A percentile compares a stretch with the other conserved stretches of the same genome.
These are phyloP conservation scores for Rousettus leschenaultii DNA, from an alignment of 2,113 vertebrate species.

Conservation along the genomic window DNA sequence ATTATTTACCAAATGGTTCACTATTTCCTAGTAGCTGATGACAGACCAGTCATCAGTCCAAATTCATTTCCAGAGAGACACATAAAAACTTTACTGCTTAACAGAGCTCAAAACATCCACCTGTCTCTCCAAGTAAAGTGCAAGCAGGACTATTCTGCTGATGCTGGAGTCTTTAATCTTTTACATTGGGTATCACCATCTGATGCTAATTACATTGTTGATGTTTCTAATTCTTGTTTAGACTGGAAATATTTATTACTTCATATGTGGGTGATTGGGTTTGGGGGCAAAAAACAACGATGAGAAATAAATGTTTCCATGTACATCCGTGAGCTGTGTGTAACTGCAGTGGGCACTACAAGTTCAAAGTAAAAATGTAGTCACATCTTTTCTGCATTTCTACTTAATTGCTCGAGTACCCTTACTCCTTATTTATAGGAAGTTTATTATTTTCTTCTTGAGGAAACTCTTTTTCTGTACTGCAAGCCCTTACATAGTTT, in stretches of 20 bases:
- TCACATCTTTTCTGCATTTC: background rate
- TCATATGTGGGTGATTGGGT: background rate
- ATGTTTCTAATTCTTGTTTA: conserved; percentile 52
- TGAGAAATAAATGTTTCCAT: background rate
- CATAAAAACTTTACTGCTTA: conserved; percentile 81
- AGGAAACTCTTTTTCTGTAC: background rate
- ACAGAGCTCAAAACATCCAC: conserved; percentile 80
- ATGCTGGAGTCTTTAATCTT: conserved; percentile 34
- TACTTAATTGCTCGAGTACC: background rate
- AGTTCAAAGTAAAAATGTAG: background rate
- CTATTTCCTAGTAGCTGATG: conserved; percentile 60
- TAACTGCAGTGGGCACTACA: no score
- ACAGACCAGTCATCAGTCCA: conserved; percentile 66
- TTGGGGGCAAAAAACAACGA: background rate
- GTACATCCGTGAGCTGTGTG: background rate
- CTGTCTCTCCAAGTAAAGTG: conserved; percentile 70
- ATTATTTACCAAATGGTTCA: conserved; percentile 65
- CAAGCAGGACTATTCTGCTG: conserved; percentile 29
- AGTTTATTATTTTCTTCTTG: background rate
- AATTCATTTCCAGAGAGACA: conserved; percentile 70
- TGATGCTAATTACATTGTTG: conserved; percentile 55
- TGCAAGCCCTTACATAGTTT: background rate
- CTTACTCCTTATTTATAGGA: background rate
- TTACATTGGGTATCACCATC: conserved; percentile 48
- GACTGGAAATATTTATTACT: background rate